Base-by-base conservation (phyloP, 2,888 invertebrate species). In the Heteromyza rotundicornis region DNA sequence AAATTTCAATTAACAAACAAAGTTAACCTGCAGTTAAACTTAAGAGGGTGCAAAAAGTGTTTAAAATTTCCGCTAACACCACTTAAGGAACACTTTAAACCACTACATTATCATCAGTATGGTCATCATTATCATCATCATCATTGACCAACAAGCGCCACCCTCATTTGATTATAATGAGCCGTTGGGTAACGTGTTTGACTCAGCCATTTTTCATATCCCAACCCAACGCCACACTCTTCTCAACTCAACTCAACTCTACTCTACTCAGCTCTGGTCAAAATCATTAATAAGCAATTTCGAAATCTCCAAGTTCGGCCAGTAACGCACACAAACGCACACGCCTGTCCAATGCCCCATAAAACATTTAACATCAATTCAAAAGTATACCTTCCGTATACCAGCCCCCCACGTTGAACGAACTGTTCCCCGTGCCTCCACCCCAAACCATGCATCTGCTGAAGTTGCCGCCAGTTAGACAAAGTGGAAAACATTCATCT, bases 321-420 rank as follows among this genome's bases (percentile, higher is more conserved):
- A 50, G 32, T 2, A 20, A 17, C 19, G 20, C 47, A 40, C 40
- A n/a, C 40, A 14, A 3, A 7, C 40, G 40, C 40, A 2, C 40
- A 2, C 47, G 5, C 47, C 19, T 47, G 17, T 17, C 14, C 47
- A 20, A 19, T 47, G 19, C 19, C 19, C 2, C 60, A 63, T 64
- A 64, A 70, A 71, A 70, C 67, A 72, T 68, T 68, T 70, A 69
- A 65, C 68, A 72, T 67, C 66, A 68, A 72, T 73, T 70, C 65
- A 40, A 49, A 59, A 52, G n/a, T n/a, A n/a, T 61, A 64, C 63
- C 62, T 60, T 61, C 50, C n/a, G n/a, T n/a, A n/a, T n/a, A n/a
- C n/a, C n/a, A n/a, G n/a, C n/a, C n/a, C n/a, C n/a, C n/a, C 40
- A 63, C 59, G 51, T 35, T 40, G 22, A 44, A 63, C 32, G n/a